These are phyloP conservation scores for Turdus rufiventris DNA, from an alignment of 2,113 vertebrate species.

Conservation along the genomic window DNA sequence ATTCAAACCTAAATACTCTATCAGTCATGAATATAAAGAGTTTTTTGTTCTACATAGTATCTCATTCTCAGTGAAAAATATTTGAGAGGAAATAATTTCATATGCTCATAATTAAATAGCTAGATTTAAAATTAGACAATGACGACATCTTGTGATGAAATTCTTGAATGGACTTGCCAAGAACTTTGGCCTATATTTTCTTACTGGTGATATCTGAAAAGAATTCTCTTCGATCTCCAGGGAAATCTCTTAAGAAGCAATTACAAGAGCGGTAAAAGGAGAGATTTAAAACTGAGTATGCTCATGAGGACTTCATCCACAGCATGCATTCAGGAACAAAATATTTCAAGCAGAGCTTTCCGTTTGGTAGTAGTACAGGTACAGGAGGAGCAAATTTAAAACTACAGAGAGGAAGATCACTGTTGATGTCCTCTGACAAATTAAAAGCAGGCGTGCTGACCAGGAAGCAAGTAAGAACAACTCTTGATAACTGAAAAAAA, in stretches of 20 bases:
- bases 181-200: background rate
- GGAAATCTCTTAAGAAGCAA: background rate
- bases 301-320: background rate
- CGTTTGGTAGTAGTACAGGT: background rate
- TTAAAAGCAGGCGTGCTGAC: background rate
- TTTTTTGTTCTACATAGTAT: slow-evolving; percentile 4
- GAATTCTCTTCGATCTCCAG: background rate
- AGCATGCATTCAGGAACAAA: background rate
- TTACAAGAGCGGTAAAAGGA: background rate
- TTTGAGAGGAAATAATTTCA: background rate
- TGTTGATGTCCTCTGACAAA: background rate
- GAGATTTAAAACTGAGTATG: background rate
- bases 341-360: background rate
- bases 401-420: background rate
- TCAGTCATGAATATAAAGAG: background rate
- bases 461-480: background rate
- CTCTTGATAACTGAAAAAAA: background rate
- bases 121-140: slow-evolving; percentile 24
- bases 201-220: background rate
- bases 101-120: slow-evolving; percentile 13
- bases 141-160: slow-evolving; percentile 18
- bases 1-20: background rate
- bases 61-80: background rate
- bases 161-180: background rate
- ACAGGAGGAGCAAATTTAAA: background rate